phyloP scores from a whole-genome alignment of 2,113 vertebrate species.

The Carollia perspicillata region DNA sequence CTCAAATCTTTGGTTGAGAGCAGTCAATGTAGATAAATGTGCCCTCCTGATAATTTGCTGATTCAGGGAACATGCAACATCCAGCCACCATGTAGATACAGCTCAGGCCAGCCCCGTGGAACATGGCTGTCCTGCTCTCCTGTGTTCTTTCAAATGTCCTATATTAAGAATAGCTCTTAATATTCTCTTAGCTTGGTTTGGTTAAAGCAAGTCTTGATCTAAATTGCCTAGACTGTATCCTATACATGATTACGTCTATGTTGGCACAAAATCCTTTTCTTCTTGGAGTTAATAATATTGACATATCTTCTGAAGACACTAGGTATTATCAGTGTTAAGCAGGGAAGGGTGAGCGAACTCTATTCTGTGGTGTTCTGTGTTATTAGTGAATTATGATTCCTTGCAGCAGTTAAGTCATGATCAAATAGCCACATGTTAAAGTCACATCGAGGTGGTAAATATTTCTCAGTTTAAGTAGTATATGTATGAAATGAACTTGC shows the following conservation, averaged over 20 bases:
- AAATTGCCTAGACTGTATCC: not conserved
- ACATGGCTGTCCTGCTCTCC: not conserved
- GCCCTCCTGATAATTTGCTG: conserved; percentile 10
- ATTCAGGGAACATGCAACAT: not conserved
- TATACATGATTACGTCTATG: not conserved
- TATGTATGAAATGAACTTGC: not conserved
- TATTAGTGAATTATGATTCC: not conserved
- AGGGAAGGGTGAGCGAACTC: not conserved
- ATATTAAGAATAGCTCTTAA: not conserved
- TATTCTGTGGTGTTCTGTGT: not conserved
- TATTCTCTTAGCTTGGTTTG: not conserved
- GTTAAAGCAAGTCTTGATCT: not conserved
- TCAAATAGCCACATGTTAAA: not conserved
- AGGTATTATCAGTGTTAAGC: not conserved
- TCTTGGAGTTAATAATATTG: not conserved
- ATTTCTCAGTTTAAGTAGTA: not conserved
- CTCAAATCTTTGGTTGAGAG: conserved; percentile 5
- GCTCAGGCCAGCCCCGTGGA: not conserved
- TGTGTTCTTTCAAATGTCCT: not conserved
- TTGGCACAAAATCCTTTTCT: not conserved
- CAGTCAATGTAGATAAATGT: conserved; percentile 1
- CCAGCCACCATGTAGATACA: not conserved
- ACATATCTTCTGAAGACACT: not conserved
- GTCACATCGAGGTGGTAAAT: not conserved
- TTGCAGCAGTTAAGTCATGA: not conserved